phyloP scores from a whole-genome alignment of 2,888 invertebrate species.

The Mystacides longicornis region DNA sequence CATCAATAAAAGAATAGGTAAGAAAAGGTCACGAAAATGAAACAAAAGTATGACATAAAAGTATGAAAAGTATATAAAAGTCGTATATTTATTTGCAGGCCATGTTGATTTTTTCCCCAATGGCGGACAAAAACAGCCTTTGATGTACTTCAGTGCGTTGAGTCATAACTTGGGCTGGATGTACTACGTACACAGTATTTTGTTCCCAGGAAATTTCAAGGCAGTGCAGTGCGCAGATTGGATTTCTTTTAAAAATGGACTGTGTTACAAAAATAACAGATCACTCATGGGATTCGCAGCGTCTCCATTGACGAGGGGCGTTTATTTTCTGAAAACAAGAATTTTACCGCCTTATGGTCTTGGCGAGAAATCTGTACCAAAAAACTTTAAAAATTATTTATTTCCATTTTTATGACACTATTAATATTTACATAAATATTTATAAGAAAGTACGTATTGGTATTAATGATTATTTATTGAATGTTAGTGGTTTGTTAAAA shows the following conservation, averaged over 20 bases:
- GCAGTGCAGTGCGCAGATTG: conserved; percentile 33
- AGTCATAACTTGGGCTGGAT: conserved; percentile 36
- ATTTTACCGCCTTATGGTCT: not conserved
- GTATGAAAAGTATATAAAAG: too few species aligned
- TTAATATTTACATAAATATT: too few species aligned
- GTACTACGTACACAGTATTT: conserved; percentile 34
- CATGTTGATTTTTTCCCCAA: conserved; percentile 42
- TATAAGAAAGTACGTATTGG: not conserved
- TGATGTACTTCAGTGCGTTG: conserved; percentile 30
- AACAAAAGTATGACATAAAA: too few species aligned
- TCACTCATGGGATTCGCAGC: conserved; percentile 4
- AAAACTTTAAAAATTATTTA: not conserved
- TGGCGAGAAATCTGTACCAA: not conserved
- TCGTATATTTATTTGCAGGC: conserved; percentile 30
- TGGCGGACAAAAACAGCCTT: conserved; percentile 35
- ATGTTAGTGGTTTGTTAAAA: too few species aligned
- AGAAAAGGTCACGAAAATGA: too few species aligned
- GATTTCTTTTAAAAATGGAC: conserved; percentile 30
- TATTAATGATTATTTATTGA: too few species aligned
- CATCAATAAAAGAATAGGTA: conserved; percentile 14
- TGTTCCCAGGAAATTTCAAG: conserved; percentile 29
- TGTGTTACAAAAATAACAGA: not conserved
- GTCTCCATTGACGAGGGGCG: not conserved
- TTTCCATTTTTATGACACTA: not conserved
- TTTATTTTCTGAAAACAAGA: conserved; percentile 6